Percentiles rank a stretch among this genome's conserved stretches.
Evolutionary conservation across 1,140 invertebrate genomes (phyloP).

Genomic region (Lycorma delicatula): DNA sequence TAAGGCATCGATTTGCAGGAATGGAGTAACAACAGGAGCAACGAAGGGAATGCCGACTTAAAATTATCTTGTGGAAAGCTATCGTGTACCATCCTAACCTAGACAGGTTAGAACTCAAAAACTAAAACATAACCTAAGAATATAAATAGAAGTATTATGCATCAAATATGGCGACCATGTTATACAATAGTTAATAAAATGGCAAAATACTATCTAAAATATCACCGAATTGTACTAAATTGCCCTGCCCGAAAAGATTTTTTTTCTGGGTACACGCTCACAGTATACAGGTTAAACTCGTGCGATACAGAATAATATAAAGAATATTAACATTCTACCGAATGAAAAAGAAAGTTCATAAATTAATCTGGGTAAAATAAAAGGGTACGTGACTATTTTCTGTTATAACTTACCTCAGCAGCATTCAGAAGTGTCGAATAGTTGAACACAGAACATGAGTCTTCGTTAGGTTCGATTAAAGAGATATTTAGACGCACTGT

Average conservation of each 20-base stretch:
- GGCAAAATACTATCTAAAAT: too few species aligned
- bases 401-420: slow-evolving; percentile 45
- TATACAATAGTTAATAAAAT: too few species aligned
- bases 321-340: too few species aligned
- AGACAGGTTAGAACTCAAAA: neutral
- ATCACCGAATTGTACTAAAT: too few species aligned
- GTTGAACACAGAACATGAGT: slow-evolving; percentile 54
- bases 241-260: too few species aligned
- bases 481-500: slow-evolving; percentile 48
- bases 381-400: slow-evolving; percentile 11
- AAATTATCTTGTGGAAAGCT: too few species aligned
- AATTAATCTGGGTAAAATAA: too few species aligned
- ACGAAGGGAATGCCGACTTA: too few species aligned
- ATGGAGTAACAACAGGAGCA: neutral
- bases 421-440: slow-evolving; percentile 51
- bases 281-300: too few species aligned
- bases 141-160: slow-evolving; percentile 1
- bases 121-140: neutral
- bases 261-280: too few species aligned
- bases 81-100: neutral
- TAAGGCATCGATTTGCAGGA: neutral
- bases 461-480: slow-evolving; percentile 52
- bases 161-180: slow-evolving; percentile 1
- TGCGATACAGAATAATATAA: too few species aligned
- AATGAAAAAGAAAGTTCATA: too few species aligned